Evolutionary conservation across 2,888 invertebrate species (phyloP).

Genomic region (Galeruca laticollis): DNA sequence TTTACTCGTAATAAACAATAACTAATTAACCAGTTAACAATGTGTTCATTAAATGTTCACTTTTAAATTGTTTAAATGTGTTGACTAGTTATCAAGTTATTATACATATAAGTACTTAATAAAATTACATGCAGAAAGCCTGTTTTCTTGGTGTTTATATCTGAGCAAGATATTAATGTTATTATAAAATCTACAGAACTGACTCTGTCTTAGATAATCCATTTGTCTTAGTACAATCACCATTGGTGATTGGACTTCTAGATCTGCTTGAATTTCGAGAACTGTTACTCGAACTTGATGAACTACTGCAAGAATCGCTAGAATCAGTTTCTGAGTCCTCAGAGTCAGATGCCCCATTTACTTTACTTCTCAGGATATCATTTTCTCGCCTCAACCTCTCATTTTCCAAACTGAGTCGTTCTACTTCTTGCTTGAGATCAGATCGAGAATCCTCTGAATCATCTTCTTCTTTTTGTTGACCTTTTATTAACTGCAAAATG

Average conservation of each 20-base stretch:
- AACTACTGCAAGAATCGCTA: constrained; percentile 63
- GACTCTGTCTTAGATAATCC: constrained; percentile 51
- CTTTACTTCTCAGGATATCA: constrained; percentile 69
- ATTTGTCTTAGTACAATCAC: constrained; percentile 60
- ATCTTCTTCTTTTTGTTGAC: constrained; percentile 63
- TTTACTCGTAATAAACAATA: not conserved
- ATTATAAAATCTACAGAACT: constrained; percentile 10
- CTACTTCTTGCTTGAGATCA: constrained; percentile 73
- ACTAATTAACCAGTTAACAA: not conserved
- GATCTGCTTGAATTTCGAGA: constrained; percentile 47
- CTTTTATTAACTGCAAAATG: constrained; percentile 69
- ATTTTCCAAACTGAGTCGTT: constrained; percentile 73
- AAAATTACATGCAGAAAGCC: constrained; percentile 8
- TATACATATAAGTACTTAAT: not conserved
- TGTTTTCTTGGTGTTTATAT: not conserved
- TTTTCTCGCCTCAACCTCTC: constrained; percentile 75
- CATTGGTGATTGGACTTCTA: constrained; percentile 45
- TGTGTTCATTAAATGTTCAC: not conserved
- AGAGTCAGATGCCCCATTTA: constrained; percentile 56
- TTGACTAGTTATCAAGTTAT: not conserved
- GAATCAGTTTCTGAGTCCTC: constrained; percentile 71
- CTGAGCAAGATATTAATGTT: constrained; percentile 6
- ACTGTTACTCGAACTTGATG: constrained; percentile 51
- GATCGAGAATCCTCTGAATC: constrained; percentile 59
- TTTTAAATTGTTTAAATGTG: not conserved